These are phyloP conservation scores for Gouania willdenowi DNA, from an alignment of 2,797 vertebrate genomes.

Conservation along the genomic window DNA sequence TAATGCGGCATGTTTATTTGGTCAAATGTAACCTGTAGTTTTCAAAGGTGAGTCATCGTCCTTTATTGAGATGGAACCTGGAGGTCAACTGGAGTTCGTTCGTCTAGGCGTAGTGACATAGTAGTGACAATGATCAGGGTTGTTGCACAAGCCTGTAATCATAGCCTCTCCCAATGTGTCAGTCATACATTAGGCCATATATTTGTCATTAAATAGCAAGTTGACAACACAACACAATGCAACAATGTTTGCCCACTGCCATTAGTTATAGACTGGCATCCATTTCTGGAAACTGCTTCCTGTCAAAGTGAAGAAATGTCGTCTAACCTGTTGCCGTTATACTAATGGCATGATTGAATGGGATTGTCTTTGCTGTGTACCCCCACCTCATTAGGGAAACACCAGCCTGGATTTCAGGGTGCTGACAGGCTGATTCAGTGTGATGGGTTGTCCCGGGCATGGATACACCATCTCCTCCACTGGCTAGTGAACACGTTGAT, in stretches of 20 bases:
- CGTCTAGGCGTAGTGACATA: constrained; percentile 31
- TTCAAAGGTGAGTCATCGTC: constrained; percentile 48
- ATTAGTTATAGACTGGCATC: constrained; percentile 5
- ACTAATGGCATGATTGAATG: constrained; percentile 40
- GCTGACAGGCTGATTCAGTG: constrained; percentile 59
- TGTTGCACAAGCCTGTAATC: constrained; percentile 51
- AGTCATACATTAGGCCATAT: constrained; percentile 2
- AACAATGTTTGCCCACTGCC: background rate
- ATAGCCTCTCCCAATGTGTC: constrained; percentile 27
- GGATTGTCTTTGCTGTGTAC: constrained; percentile 33
- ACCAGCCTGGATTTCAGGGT: constrained; percentile 35
- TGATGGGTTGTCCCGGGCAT: constrained; percentile 45
- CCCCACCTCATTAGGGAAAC: constrained; percentile 47
- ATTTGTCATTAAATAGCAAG: constrained; percentile 5
- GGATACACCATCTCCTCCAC: constrained; percentile 43
- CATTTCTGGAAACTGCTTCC: constrained; percentile 10
- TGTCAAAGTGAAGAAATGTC: constrained; percentile 21
- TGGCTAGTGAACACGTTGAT: constrained; percentile 48
- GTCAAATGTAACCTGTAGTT: constrained; percentile 37
- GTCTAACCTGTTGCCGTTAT: constrained; percentile 10
- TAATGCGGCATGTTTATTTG: constrained; percentile 37
- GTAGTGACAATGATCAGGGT: constrained; percentile 43
- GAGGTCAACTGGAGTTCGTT: constrained; percentile 49
- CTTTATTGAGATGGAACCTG: constrained; percentile 13
- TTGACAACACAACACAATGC: background rate